A percentile compares a stretch with the other conserved stretches of the same genome.
phyloP scores from a whole-genome alignment of 2,113 vertebrate genomes.

The Camarhynchus parvulus region DNA sequence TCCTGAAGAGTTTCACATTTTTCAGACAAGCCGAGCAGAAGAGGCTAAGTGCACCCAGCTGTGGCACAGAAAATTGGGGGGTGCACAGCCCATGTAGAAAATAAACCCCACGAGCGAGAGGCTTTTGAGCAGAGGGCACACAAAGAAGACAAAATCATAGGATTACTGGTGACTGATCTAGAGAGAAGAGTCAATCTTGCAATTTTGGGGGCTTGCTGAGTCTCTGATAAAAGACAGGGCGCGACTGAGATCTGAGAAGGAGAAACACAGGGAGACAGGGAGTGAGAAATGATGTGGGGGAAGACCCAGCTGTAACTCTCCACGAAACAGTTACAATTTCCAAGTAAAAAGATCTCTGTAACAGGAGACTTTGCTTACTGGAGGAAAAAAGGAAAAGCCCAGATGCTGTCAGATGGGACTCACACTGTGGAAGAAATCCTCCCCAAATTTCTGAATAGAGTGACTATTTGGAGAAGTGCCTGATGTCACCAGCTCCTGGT shows the following conservation, averaged over 20 bases:
- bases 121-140: neutral
- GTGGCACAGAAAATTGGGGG: constrained; percentile 13
- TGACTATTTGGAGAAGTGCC: neutral
- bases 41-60: constrained; percentile 30
- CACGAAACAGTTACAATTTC: neutral
- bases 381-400: neutral
- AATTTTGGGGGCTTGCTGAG: constrained; percentile 22
- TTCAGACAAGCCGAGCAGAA: constrained; percentile 31
- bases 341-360: neutral
- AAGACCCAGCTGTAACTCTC: neutral
- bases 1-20: constrained; percentile 34
- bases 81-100: neutral
- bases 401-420: neutral
- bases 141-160: constrained; percentile 17
- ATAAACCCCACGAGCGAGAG: neutral
- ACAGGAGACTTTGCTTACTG: neutral
- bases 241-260: neutral
- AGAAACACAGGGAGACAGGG: neutral
- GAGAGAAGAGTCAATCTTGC: constrained; percentile 1
- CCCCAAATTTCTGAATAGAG: neutral
- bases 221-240: constrained; percentile 16
- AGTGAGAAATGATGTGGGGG: neutral
- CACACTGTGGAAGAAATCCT: accelerated
- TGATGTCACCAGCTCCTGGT: neutral
- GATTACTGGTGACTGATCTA: constrained; percentile 5